Percentiles rank a stretch among this genome's conserved stretches.
phyloP scores from a whole-genome alignment of 2,113 vertebrate species.

The Psittacula cyanocephala region DNA sequence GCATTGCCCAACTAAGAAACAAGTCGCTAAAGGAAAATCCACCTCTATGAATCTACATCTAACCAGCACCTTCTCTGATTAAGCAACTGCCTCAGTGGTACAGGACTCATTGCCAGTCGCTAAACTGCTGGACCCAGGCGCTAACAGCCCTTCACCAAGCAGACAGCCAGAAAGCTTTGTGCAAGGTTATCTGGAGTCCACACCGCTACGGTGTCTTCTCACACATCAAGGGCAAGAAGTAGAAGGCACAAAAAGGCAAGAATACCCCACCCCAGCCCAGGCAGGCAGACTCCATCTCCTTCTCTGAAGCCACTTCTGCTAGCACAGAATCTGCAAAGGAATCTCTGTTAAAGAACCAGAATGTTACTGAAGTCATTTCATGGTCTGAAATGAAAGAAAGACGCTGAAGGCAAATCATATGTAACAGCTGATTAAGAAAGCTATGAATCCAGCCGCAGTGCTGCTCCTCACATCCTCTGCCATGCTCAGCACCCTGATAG shows the following conservation, averaged over 20 bases:
- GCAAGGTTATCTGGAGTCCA: background rate
- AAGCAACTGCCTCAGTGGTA: background rate
- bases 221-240: background rate
- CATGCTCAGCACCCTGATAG: background rate
- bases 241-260: background rate
- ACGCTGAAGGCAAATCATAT: background rate
- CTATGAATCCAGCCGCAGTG: background rate
- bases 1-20: background rate
- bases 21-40: background rate
- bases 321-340: background rate
- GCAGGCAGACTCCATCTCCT: background rate
- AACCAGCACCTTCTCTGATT: background rate
- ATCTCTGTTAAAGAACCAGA: background rate
- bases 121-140: background rate
- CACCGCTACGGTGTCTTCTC: background rate
- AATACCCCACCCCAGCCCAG: background rate
- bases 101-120: rapidly evolving
- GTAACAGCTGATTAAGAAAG: background rate
- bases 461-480: background rate
- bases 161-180: background rate
- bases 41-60: background rate
- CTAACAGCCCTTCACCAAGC: background rate
- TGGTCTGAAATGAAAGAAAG: background rate
- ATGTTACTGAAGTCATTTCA: background rate
- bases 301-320: background rate